Percentiles rank a stretch among this genome's conserved stretches.
These are phyloP conservation scores for Lamellibrachia luymesi DNA, from an alignment of 1,140 invertebrate genomes.

Conservation along the genomic window DNA sequence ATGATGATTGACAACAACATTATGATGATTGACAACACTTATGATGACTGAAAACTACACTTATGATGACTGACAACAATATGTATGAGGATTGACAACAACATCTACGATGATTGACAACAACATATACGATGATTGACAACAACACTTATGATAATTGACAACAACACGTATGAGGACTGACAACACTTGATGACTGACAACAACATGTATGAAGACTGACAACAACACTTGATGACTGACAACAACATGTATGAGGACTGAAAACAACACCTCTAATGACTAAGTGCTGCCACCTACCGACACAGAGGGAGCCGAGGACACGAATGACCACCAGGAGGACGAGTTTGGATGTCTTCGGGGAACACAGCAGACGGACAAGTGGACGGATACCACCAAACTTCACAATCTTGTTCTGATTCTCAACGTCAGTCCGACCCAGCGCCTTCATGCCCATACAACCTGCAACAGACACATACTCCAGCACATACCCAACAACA, in stretches of 20 bases:
- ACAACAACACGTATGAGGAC: too few relatives aligned
- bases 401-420: slow-evolving; percentile 52
- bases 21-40: neutral
- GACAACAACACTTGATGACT: neutral
- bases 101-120: too few relatives aligned
- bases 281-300: slow-evolving; percentile 36
- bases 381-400: slow-evolving; percentile 53
- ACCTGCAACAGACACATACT: slow-evolving; percentile 1
- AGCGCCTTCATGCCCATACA: slow-evolving; percentile 55
- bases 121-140: too few relatives aligned
- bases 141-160: too few relatives aligned
- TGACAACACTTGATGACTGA: too few relatives aligned
- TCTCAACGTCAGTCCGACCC: slow-evolving; percentile 50
- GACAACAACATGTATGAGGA: neutral
- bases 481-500: too few relatives aligned
- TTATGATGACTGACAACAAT: neutral
- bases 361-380: slow-evolving; percentile 46
- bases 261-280: neutral
- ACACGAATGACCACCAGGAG: slow-evolving; percentile 53
- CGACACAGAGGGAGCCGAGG: slow-evolving; percentile 55
- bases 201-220: neutral
- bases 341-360: slow-evolving; percentile 46
- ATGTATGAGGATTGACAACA: too few relatives aligned
- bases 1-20: too few relatives aligned
- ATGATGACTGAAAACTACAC: neutral